Evolutionary conservation across 2,113 vertebrate species (phyloP).

Genomic region (Urocynchramus pylzowi): DNA sequence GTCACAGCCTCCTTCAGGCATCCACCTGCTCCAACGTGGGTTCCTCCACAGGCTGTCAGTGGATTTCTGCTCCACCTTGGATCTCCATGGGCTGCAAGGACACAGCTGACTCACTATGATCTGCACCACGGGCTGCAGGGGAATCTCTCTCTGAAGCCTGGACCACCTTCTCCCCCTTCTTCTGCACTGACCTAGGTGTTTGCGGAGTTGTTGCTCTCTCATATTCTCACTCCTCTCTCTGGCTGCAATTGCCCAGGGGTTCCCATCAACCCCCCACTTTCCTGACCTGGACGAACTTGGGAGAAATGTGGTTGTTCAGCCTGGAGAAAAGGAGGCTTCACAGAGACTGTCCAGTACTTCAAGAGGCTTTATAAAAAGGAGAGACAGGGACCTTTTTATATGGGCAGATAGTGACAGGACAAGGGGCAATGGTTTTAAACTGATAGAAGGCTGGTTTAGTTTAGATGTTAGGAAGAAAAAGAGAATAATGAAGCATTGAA

Average conservation of each 20-base stretch:
- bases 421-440: not conserved
- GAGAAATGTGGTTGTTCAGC: not conserved
- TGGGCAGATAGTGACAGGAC: not conserved
- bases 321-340: not conserved
- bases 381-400: not conserved
- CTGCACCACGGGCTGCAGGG: not conserved
- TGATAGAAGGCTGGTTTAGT: not conserved
- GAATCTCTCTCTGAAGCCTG: not conserved
- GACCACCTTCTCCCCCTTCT: not conserved
- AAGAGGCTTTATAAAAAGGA: not conserved
- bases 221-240: not conserved
- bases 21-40: rapidly evolving
- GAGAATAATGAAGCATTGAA: not conserved
- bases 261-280: rapidly evolving
- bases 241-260: rapidly evolving
- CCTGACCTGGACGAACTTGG: not conserved
- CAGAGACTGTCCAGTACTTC: rapidly evolving
- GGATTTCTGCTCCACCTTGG: not conserved
- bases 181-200: not conserved
- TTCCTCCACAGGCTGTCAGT: not conserved
- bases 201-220: not conserved
- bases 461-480: not conserved
- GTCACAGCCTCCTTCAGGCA: not conserved
- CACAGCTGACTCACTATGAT: not conserved
- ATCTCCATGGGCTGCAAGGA: not conserved